These are phyloP conservation scores for Myotis pilosus DNA, from an alignment of 2,797 vertebrate genomes.

Conservation along the genomic window DNA sequence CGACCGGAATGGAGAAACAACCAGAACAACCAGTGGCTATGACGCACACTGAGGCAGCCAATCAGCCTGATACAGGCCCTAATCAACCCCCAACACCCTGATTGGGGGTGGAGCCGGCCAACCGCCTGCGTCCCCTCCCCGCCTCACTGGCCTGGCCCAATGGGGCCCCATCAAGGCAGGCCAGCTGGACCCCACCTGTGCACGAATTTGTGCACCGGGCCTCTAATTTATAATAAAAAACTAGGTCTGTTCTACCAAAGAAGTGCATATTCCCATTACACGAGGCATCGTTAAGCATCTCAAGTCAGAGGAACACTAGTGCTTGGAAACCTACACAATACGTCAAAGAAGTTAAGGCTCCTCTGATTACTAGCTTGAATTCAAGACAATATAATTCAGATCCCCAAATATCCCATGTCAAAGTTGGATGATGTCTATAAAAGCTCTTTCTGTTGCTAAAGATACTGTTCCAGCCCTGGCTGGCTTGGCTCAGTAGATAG, in stretches of 20 bases:
- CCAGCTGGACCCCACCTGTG: too few relatives aligned
- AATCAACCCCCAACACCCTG: too few relatives aligned
- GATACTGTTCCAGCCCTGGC: not conserved
- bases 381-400: not conserved
- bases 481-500: too few relatives aligned
- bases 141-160: too few relatives aligned
- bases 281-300: not conserved
- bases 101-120: too few relatives aligned
- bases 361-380: not conserved
- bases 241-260: not conserved
- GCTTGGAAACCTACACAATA: not conserved
- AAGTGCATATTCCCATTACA: not conserved
- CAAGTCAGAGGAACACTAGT: not conserved
- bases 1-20: too few relatives aligned
- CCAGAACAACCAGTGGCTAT: too few relatives aligned
- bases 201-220: too few relatives aligned
- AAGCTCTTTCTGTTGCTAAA: not conserved
- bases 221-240: not conserved
- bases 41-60: too few relatives aligned
- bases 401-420: not conserved
- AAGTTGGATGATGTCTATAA: not conserved
- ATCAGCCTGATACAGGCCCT: too few relatives aligned
- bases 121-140: too few relatives aligned
- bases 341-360: not conserved
- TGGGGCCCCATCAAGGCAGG: too few relatives aligned